phyloP scores from a whole-genome alignment of 2,888 invertebrate species.

The Mystacides longicornis region DNA sequence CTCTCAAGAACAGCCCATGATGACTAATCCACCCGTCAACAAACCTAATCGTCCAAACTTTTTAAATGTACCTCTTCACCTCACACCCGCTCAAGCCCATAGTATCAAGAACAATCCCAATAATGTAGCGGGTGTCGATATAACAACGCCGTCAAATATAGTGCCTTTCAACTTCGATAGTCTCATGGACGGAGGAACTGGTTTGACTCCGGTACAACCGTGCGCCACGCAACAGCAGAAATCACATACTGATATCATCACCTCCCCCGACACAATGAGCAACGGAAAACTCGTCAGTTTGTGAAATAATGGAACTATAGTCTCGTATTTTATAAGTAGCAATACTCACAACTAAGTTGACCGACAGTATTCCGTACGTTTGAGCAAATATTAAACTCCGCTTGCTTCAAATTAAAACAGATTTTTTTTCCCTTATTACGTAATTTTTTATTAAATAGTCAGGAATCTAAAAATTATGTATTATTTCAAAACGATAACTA shows the following conservation, averaged over 20 bases:
- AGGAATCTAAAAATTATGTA: too few relatives aligned
- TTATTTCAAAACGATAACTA: too few relatives aligned
- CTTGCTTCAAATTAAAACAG: too few relatives aligned
- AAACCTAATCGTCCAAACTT: constrained; percentile 65
- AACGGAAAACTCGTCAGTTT: constrained; percentile 77
- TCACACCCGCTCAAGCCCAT: constrained; percentile 48
- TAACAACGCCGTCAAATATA: constrained; percentile 81
- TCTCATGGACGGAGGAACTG: constrained; percentile 89
- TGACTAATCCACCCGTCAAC: constrained; percentile 35
- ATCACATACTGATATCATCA: constrained; percentile 55
- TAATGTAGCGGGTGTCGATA: constrained; percentile 65
- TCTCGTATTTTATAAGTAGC: too few relatives aligned
- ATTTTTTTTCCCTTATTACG: too few relatives aligned
- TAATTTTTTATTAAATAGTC: too few relatives aligned
- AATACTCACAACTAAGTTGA: too few relatives aligned
- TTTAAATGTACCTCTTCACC: constrained; percentile 56
- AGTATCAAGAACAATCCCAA: constrained; percentile 39
- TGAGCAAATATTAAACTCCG: too few relatives aligned
- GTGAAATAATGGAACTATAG: too few relatives aligned
- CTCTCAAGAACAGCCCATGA: constrained; percentile 33
- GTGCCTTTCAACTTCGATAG: constrained; percentile 87
- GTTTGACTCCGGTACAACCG: constrained; percentile 75
- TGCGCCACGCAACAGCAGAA: constrained; percentile 73
- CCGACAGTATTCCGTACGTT: too few relatives aligned
- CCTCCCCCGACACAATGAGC: constrained; percentile 67